Base-by-base conservation (phyloP, 1,140 invertebrate genomes). In the Daktulosphaira vitifoliae region DNA sequence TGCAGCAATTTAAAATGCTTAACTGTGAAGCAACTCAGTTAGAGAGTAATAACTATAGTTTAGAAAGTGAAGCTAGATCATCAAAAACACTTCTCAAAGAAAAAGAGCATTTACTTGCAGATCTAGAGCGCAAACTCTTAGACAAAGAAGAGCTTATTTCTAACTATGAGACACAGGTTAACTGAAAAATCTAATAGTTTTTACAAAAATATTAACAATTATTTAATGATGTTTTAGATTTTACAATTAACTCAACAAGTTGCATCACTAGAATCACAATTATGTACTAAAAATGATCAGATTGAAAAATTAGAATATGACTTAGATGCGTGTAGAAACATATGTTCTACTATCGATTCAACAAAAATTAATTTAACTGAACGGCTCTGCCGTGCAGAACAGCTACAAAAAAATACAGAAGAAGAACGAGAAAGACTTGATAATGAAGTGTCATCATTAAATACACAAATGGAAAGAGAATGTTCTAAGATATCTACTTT, bases 11-110 rank as follows among this genome's bases (percentile, higher is more conserved):
- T 73, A 79, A 82, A 67, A 82, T 81, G 71, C 73, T 88, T 7
- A 84, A 81, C 52, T 74, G 84, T 39, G 85, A 88, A 75, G 83
- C 84, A 3, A 84, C 81, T 49, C 79, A 82, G 68, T 75, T 87
- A 67, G 84, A 87, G 73, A 84, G 78, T 66, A 86, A 81, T 67
- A 87, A 88, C 73, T 83, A 85, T 69, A 84, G 82, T 42, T 77
- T 87, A 42, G 85, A 87, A 72, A 81, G 77, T 64, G 83, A 86
- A 73, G 82, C 83, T 9, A 81, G 80, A 20, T 82, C 84, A 59
- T 81, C 80, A 37, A 81, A 76, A 68, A 73, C 76, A 20, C 77
- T 79, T 20, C 70, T 83, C 3, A 76, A 78, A 42, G 74, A 76
- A 3, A 76, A 80, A 1, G 74, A 77, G 16, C 78, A 81, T 70